Conservation (phyloP, 2,113 vertebrate genomes). For the human (Homo sapiens) region GRCh38 chr1:80515001-80515500, state of each 20-base stretch:
- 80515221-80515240: background rate
- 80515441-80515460: background rate
- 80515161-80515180: background rate
- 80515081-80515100: background rate
- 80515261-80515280: background rate
- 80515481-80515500: conserved; percentile 61
- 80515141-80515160: background rate
- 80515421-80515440: background rate
- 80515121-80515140: background rate
- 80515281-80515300: background rate
- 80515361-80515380: background rate
- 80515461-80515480: conserved; percentile 26
- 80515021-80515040: background rate
- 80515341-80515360: background rate
- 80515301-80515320: accelerated
- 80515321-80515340: background rate
- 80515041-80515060: background rate
- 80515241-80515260: background rate
- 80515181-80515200: background rate
- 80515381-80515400: background rate
- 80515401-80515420: background rate
- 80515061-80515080: background rate
- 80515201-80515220: background rate
- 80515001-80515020: background rate
- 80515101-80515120: background rate